phyloP scores from a whole-genome alignment of 2,797 vertebrate species.

The Prionace glauca region DNA sequence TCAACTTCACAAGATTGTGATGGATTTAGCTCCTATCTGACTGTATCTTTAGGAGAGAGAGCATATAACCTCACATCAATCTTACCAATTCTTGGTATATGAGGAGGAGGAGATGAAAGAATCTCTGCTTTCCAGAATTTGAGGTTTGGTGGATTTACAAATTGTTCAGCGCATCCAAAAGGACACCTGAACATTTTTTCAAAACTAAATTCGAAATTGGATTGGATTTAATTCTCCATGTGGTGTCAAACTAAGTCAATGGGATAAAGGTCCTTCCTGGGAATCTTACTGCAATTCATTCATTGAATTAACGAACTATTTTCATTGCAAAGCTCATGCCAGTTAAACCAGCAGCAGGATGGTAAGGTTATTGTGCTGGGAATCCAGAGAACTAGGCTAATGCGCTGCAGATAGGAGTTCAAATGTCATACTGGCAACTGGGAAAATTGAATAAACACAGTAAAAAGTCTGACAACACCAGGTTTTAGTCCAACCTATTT shows the following conservation, averaged over 20 bases:
- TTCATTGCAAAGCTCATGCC: too few relatives aligned
- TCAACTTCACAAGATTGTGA: too few relatives aligned
- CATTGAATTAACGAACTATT: too few relatives aligned
- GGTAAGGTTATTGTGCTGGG: too few relatives aligned
- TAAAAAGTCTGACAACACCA: too few relatives aligned
- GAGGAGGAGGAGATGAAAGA: neutral
- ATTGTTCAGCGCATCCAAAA: neutral
- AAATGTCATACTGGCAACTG: neutral
- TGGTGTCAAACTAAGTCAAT: neutral
- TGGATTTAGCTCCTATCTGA: too few relatives aligned
- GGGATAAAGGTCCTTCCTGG: neutral
- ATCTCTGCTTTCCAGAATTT: neutral
- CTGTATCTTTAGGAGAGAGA: too few relatives aligned
- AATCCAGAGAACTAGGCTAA: neutral
- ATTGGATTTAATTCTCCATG: neutral
- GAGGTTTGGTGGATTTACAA: neutral
- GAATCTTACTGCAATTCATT: neutral
- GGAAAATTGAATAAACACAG: neutral
- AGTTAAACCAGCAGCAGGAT: too few relatives aligned
- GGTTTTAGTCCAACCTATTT: too few relatives aligned
- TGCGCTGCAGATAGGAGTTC: neutral
- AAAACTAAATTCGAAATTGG: neutral
- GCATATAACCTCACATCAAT: neutral
- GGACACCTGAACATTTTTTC: neutral
- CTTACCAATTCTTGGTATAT: neutral